Conservation (phyloP, 1,140 invertebrate species). For the Lineus longissimus region DNA sequence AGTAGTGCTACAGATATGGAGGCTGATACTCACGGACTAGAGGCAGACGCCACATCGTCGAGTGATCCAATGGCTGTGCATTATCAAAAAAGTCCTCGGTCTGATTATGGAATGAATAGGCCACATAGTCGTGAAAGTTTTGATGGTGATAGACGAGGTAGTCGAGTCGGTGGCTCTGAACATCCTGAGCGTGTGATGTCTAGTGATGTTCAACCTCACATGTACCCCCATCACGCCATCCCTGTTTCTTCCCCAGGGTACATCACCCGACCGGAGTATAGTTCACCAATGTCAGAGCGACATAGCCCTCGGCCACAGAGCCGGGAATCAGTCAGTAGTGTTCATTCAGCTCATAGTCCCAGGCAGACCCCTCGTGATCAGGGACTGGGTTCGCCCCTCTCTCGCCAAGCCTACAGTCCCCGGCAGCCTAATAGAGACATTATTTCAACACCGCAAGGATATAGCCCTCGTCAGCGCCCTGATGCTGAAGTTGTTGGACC, state of each 20-base stretch:
- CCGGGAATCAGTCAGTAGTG: slow-evolving; percentile 5
- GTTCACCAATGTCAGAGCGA: neutral
- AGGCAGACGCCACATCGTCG: too few relatives aligned
- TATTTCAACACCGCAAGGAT: neutral
- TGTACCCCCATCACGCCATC: neutral
- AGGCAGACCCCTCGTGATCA: neutral
- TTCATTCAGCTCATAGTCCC: neutral
- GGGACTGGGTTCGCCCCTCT: neutral
- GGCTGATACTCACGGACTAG: too few relatives aligned
- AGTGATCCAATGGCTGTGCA: too few relatives aligned
- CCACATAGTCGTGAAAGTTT: neutral
- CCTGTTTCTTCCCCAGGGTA: neutral
- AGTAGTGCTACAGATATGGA: too few relatives aligned
- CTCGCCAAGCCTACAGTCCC: neutral
- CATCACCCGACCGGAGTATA: neutral
- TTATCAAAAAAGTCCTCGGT: too few relatives aligned
- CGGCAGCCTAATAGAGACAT: too few relatives aligned
- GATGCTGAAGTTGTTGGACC: neutral
- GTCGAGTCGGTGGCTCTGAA: neutral
- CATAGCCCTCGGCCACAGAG: slow-evolving; percentile 2
- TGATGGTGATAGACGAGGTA: neutral
- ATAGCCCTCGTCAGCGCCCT: neutral
- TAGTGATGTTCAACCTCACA: neutral
- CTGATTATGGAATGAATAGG: neutral
- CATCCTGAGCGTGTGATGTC: neutral